A percentile compares a stretch with the other conserved stretches of the same genome.
Evolutionary conservation across 2,888 invertebrate genomes (phyloP).

Genomic region (Invenusta paracnida): DNA sequence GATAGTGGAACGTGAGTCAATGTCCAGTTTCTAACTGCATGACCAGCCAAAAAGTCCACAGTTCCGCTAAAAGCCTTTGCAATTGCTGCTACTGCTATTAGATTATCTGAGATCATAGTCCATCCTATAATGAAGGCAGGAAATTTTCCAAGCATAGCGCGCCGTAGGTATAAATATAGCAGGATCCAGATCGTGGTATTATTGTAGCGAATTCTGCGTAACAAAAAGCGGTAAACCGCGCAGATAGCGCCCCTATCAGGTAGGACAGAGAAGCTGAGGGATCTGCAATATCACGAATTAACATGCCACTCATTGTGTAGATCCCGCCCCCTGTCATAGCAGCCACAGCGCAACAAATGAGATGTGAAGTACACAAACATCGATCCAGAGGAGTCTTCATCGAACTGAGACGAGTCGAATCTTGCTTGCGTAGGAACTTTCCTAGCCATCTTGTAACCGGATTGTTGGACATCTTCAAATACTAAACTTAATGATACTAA

Average conservation of each 20-base stretch:
- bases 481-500: too few species aligned
- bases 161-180: constrained; percentile 43
- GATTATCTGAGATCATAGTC: constrained; percentile 43
- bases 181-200: constrained; percentile 42
- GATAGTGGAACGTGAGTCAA: background rate
- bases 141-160: constrained; percentile 42
- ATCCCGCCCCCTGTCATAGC: constrained; percentile 43
- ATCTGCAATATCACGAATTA: constrained; percentile 40
- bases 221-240: constrained; percentile 42
- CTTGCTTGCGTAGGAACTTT: background rate
- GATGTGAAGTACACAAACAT: constrained; percentile 37
- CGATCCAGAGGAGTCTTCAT: constrained; percentile 39
- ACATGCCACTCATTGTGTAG: constrained; percentile 42
- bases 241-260: constrained; percentile 34
- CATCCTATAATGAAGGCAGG: constrained; percentile 43
- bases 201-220: constrained; percentile 43
- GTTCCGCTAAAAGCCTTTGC: constrained; percentile 44
- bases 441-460: background rate
- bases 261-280: constrained; percentile 39
- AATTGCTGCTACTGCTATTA: constrained; percentile 41
- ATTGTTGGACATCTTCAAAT: background rate
- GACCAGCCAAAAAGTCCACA: constrained; percentile 30
- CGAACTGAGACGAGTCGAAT: background rate
- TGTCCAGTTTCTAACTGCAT: constrained; percentile 39
- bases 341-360: constrained; percentile 42